phyloP scores from a whole-genome alignment of 2,888 invertebrate species.

The Marronus borbonicus region DNA sequence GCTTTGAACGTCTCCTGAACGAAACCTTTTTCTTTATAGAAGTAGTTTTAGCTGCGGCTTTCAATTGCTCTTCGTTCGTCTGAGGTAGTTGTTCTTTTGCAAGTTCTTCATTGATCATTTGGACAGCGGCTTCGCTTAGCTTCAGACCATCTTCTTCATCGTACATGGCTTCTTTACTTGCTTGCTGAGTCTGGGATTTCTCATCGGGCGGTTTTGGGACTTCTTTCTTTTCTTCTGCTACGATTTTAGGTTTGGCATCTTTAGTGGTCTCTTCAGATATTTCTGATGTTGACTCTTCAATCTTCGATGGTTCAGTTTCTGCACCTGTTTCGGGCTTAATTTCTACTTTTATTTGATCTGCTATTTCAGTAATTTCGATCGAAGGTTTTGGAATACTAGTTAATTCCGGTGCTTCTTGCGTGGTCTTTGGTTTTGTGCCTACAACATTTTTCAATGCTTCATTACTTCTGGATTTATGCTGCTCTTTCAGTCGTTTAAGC shows the following conservation, averaged over 20 bases:
- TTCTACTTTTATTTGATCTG: not conserved
- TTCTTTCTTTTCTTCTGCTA: constrained; percentile 44
- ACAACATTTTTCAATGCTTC: constrained; percentile 30
- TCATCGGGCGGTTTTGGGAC: constrained; percentile 1
- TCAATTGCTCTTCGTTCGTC: constrained; percentile 40
- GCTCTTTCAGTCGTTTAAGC: constrained; percentile 27
- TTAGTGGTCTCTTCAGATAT: constrained; percentile 52
- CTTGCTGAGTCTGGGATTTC: not conserved
- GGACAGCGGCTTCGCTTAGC: constrained; percentile 59
- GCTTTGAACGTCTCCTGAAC: constrained; percentile 65
- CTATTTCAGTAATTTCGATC: too few relatives aligned
- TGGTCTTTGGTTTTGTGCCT: constrained; percentile 13
- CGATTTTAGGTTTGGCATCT: constrained; percentile 28
- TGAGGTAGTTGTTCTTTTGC: constrained; percentile 50
- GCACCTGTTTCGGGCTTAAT: constrained; percentile 20
- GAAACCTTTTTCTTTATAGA: constrained; percentile 67
- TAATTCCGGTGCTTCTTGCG: constrained; percentile 47
- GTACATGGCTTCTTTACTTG: constrained; percentile 58
- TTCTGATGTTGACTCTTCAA: constrained; percentile 55
- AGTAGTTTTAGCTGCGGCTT: constrained; percentile 47
- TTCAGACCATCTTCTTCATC: constrained; percentile 69
- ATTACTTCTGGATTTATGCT: constrained; percentile 42
- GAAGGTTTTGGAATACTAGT: constrained; percentile 20
- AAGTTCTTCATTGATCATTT: constrained; percentile 56
- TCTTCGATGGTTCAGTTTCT: constrained; percentile 33